A percentile compares a stretch with the other conserved stretches of the same genome.
Conservation (phyloP, 2,888 invertebrate genomes). For the Poecilobothrus nobilitatus region DNA sequence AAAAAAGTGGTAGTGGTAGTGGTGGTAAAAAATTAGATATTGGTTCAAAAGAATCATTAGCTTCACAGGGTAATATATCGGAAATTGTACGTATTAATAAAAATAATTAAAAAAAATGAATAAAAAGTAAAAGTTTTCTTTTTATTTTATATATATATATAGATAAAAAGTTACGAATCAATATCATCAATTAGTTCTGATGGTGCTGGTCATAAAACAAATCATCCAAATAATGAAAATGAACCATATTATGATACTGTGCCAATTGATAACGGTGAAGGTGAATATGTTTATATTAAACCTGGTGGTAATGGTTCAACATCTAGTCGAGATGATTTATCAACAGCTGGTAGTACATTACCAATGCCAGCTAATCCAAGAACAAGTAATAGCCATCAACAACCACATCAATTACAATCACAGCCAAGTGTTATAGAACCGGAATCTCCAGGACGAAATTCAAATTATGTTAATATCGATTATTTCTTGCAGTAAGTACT, state of each 20-base stretch:
- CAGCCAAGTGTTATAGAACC: constrained; percentile 51
- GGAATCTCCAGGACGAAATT: constrained; percentile 69
- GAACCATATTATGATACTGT: constrained; percentile 68
- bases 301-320: constrained; percentile 55
- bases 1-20: constrained; percentile 29
- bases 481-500: constrained; percentile 72
- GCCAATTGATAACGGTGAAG: constrained; percentile 56
- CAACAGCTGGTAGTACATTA: constrained; percentile 51
- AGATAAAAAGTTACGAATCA: constrained; percentile 60
- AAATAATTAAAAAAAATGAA: neutral
- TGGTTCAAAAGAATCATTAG: constrained; percentile 44
- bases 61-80: constrained; percentile 42
- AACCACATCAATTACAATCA: constrained; percentile 38
- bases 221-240: constrained; percentile 49
- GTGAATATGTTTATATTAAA: constrained; percentile 69
- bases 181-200: constrained; percentile 57
- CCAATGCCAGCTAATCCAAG: constrained; percentile 37
- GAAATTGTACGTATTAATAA: constrained; percentile 33
- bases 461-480: constrained; percentile 88
- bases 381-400: constrained; percentile 30
- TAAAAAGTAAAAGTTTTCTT: neutral
- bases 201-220: constrained; percentile 46
- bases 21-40: constrained; percentile 26
- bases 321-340: constrained; percentile 59
- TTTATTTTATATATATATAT: constrained; percentile 14